Base-by-base conservation (phyloP, 1,140 invertebrate genomes). In the Nasonia giraulti region DNA sequence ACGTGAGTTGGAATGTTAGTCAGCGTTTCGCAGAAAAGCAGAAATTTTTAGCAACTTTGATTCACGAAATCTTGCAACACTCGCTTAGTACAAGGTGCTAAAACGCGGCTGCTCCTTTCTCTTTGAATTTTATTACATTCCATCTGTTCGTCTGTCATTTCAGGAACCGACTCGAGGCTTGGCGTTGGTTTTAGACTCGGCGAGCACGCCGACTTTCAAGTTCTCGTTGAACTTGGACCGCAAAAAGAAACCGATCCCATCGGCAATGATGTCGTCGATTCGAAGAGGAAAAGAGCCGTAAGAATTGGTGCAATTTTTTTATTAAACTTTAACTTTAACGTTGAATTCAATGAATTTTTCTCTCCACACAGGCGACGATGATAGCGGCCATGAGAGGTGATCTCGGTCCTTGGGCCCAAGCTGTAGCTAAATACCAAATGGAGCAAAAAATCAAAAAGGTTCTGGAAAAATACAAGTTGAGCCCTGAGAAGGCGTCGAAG, bases 141-240 rank as follows among this genome's bases (percentile, higher is more conserved):
- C 10, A 31, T 17, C 44, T 47, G 50, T 68, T 31, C 62, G 44
- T 85, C 68, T 87, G 68, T 87, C 77, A 91, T 93, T 40, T 78
- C 90, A 97, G 96, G 96, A 85, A 96, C 96, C 37, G 96, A 97
- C 91, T 97, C 96, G 1, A 94, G 96, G 74, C 80, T 97, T 23
- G 96, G 96, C 2, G 95, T 97, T 87, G 96, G 96, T 1, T 97
- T 97, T 89, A 93, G 96, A 50, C 92, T 97, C 3, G 96, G 96
- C 1, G 94, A 96, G 78, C 96, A 97, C 91, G 96, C 96, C 0
- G 96, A 97, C 91, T 95, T 97, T 87, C 96, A 97, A 90, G 91
- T 97, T 4, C 85, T 97, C 20, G 91, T 97, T 27, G 96, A 97
- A 89, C 89, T 97, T 10, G 96, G 96, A 2, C 96, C 96, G 1